phyloP scores from a whole-genome alignment of 2,888 invertebrate genomes.

The Drosophila testacea region DNA sequence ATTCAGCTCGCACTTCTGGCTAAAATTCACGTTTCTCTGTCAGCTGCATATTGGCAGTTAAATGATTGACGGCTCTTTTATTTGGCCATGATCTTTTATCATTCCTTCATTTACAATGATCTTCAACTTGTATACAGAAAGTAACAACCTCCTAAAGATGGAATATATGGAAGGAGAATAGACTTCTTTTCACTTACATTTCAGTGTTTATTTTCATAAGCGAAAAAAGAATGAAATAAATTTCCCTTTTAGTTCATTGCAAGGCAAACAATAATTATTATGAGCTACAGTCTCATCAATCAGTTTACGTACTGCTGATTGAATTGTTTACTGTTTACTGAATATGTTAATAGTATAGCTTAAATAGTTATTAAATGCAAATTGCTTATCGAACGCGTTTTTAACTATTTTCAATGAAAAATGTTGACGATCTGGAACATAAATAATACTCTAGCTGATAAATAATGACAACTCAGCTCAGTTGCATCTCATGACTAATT shows the following conservation, averaged over 20 bases:
- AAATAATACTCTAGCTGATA: not conserved
- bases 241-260: constrained; percentile 32
- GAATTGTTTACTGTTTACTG: not conserved
- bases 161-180: constrained; percentile 3
- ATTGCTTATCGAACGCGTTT: not conserved
- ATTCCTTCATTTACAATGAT: not conserved
- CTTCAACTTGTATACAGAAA: constrained; percentile 24
- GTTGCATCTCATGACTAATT: not conserved
- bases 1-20: constrained; percentile 21
- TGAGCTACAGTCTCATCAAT: constrained; percentile 26
- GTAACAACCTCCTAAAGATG: constrained; percentile 5
- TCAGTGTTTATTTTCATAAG: constrained; percentile 62
- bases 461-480: not conserved
- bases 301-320: constrained; percentile 6
- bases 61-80: constrained; percentile 47
- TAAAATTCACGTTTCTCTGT: constrained; percentile 26
- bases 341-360: not conserved
- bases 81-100: constrained; percentile 12
- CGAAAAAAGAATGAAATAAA: constrained; percentile 52
- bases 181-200: constrained; percentile 18
- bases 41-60: constrained; percentile 29
- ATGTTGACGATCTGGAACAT: not conserved
- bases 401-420: constrained; percentile 3
- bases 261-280: constrained; percentile 30
- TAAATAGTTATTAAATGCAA: constrained; percentile 5